Base-by-base conservation (phyloP, 30 jellyfish, hydroid and myxozoan species). In the Hydractinia echinata region DNA sequence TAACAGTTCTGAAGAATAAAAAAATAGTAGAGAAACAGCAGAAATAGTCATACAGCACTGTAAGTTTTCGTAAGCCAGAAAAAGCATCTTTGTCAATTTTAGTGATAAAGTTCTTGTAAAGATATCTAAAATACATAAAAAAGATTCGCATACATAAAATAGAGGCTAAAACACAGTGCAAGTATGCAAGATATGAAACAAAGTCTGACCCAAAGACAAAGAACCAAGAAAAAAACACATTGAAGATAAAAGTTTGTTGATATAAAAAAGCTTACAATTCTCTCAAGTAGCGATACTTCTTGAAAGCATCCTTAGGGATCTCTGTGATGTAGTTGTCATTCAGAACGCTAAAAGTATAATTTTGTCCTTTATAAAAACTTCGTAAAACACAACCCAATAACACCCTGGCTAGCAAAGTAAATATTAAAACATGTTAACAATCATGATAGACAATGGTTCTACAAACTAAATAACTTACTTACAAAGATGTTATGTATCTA, bases 301-400 rank as follows among this genome's bases (percentile, higher is more conserved):
- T 79, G 77, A 92, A 92, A 1, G 90, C 90, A 83, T 82, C 54
- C 54, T 60, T 73, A 18, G 98, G 98, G 19, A 92, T 72, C 81
- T 86, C 95, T 77, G 94, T 89, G 8, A 92, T 82, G 76, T 62
- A 92, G 55, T 92, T 92, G 74, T 92, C 95, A 85, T 83, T 87
- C 53, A 92, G 79, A 69, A 86, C 90, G 10, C 98, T 92, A 74
- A 51, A 86, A 76, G 44, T 76, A 14, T 60, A 50, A 50, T 50
- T 52, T 30, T 30, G 44, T 30, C 44, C 2, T 30, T 30, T 30
- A 30, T 30, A 30, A 30, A 2, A 30, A 30, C 2, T 30, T 30
- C 44, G 2, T 30, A 30, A 30, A 30, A 30, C 44, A 30, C 44
- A 30, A 30, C 44, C 44, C 44, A 30, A 30, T 30, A 30, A 30